A percentile compares a stretch with the other conserved stretches of the same genome.
These are phyloP conservation scores for Darevskia mixta DNA, from an alignment of 2,797 vertebrate species.

Conservation along the genomic window DNA sequence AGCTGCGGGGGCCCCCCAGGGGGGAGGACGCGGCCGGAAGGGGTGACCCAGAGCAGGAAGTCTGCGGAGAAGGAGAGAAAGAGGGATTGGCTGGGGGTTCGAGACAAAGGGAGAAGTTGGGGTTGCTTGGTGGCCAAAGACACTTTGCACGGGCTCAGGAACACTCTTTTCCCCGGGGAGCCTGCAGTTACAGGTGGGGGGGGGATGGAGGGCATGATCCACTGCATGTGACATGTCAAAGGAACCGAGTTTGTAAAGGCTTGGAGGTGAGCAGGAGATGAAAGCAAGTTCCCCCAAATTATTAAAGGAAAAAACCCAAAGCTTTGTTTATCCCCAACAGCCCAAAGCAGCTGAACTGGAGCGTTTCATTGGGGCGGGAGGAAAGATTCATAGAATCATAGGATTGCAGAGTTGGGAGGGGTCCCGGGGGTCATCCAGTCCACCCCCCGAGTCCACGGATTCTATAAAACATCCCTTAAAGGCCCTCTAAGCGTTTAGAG, in stretches of 20 bases:
- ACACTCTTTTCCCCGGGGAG: background rate
- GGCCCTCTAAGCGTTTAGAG: no score
- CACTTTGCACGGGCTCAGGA: background rate
- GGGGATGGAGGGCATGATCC: no score
- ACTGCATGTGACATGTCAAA: no score
- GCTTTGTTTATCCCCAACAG: background rate
- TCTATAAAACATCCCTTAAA: no score
- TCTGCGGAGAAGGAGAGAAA: conserved; percentile 69
- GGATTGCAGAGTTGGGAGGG: no score
- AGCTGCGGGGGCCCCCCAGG: conserved; percentile 67
- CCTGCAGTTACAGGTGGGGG: background rate
- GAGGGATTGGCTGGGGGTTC: background rate
- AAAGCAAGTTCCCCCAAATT: background rate
- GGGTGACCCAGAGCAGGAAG: conserved; percentile 87
- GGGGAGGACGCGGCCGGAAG: conserved; percentile 85
- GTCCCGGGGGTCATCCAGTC: no score
- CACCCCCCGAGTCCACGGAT: no score
- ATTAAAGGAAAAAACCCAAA: background rate
- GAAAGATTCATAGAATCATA: no score
- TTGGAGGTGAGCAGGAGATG: background rate
- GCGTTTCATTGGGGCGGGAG: background rate
- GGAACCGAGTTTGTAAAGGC: background rate
- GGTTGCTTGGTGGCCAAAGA: background rate
- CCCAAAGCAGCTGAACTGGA: background rate
- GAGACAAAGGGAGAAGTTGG: background rate